Evolutionary conservation across 1,140 invertebrate genomes (phyloP).

Genomic region (Papilio polytes): DNA sequence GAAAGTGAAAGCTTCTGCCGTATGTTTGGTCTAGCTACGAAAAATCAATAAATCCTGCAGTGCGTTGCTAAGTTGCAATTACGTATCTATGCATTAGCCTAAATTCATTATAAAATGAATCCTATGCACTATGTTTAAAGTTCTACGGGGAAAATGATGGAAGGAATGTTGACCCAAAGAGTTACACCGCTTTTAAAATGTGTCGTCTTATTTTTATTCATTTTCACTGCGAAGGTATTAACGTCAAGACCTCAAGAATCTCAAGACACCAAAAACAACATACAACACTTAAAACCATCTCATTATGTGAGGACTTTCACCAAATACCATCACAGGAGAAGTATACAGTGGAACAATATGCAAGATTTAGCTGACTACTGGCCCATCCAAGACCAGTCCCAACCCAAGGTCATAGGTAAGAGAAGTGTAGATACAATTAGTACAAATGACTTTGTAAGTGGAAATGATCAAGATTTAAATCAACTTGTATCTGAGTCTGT

Average conservation of each 20-base stretch:
- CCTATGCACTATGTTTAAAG: not conserved
- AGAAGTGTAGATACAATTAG: constrained; percentile 57
- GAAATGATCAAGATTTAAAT: constrained; percentile 51
- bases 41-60: constrained; percentile 78
- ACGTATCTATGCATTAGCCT: constrained; percentile 53
- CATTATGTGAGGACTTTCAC: constrained; percentile 78
- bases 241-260: constrained; percentile 73
- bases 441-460: constrained; percentile 57
- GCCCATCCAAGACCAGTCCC: constrained; percentile 59
- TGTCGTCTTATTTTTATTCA: constrained; percentile 75
- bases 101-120: constrained; percentile 30
- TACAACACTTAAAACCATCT: constrained; percentile 66
- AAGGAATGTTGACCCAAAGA: constrained; percentile 70
- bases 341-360: constrained; percentile 70
- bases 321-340: constrained; percentile 78
- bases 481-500: constrained; percentile 57
- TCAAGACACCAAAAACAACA: constrained; percentile 65
- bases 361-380: constrained; percentile 61
- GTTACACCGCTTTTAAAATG: constrained; percentile 74
- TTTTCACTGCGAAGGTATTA: constrained; percentile 77
- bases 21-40: constrained; percentile 39
- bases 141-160: constrained; percentile 58
- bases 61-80: constrained; percentile 67
- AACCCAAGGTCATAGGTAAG: constrained; percentile 61
- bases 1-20: not conserved